Conservation (phyloP, 2,888 invertebrate species). For the Cephus spinipes region DNA sequence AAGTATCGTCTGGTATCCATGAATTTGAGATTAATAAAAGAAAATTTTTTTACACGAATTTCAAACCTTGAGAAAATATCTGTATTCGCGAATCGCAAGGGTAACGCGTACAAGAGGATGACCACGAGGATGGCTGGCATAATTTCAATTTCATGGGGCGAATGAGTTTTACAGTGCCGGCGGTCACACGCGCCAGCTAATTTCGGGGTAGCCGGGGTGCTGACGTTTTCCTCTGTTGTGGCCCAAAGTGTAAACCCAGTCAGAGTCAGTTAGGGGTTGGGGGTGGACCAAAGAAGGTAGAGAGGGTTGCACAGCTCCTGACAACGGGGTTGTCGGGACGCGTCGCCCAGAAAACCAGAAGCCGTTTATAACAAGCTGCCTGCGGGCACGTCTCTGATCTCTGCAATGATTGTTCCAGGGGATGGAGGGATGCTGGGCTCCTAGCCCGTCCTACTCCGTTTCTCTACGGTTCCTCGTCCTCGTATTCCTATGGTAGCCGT, state of each 20-base stretch:
- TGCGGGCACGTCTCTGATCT: conserved; percentile 58
- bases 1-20: background rate
- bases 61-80: background rate
- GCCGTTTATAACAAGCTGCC: conserved; percentile 62
- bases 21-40: background rate
- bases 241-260: conserved; percentile 35
- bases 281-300: background rate
- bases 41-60: background rate
- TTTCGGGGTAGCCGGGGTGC: conserved; percentile 29
- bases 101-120: background rate
- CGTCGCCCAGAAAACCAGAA: conserved; percentile 28
- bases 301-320: background rate
- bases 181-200: conserved; percentile 46
- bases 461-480: conserved; percentile 11
- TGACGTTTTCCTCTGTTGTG: conserved; percentile 31
- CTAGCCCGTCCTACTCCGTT: conserved; percentile 25
- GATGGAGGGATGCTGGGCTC: conserved; percentile 33
- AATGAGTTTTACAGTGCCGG: conserved; percentile 34
- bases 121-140: conserved; percentile 4
- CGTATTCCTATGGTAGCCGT: background rate
- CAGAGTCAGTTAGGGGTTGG: conserved; percentile 23
- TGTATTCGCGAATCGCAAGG: background rate
- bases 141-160: conserved; percentile 52
- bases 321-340: background rate
- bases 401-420: conserved; percentile 57